Evolutionary conservation across 2,797 vertebrate genomes (phyloP), one percentile per base, ranked within the genome.

Genomic region (Sylvilagus floridanus): DNA sequence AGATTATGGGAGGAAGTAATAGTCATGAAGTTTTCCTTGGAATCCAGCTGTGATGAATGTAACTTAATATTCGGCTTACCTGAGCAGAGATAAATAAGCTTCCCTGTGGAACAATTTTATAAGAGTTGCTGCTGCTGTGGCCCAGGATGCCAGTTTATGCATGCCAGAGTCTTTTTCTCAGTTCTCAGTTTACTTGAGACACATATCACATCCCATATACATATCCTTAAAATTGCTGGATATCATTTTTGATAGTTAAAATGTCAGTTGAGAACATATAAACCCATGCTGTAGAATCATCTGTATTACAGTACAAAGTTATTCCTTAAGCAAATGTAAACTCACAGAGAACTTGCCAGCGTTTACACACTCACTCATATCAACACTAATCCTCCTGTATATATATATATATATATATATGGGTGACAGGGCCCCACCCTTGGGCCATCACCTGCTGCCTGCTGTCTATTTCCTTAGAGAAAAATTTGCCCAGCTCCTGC

Each of bases 211-310:
- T 30, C 21, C 90, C 28, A 86, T 47, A 35, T 68, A 3, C 65
- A 32, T 72, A 47, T 47, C 42, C 88, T 95, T 89, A 28, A 90
- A 90, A 78, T 22, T 68, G 22, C 8, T 69, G 10, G 3, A 21
- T 96, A 28, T 66, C 71, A 89, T 47, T 79, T 91, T 93, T 63
- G 30, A 60, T 72, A 72, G 84, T 1, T 63, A 69, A 86, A 72
- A 30, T 47, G 78, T 60, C 60, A 62, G 73, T 54, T 71, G 35
- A 75, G 9, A 87, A 52, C 60, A 93, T 28, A 62, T 78, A 92
- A 88, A 32, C 7, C 0, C 19, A 68, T 66, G 32, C 11, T 72
- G 5, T 42, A 91, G 26, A 26, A 68, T 88, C 42, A 90, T 88
- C 9, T 71, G 7, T 52, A 5, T 19, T 90, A 6, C 83, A 76